Base-by-base conservation (phyloP, 2,888 invertebrate species). In the Ptycholaimellus sp. region DNA sequence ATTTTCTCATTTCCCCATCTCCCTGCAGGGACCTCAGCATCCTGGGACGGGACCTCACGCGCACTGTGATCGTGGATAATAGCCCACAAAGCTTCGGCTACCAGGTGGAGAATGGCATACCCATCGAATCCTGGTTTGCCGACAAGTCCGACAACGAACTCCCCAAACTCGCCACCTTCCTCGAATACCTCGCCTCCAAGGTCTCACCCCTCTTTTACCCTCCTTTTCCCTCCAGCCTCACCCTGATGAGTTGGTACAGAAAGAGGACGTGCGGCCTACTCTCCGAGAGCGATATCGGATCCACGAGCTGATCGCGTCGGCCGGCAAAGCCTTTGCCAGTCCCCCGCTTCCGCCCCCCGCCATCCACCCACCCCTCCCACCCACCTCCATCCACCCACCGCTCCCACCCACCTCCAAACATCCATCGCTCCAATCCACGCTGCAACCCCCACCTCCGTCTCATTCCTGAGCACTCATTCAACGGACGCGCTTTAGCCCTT, bases 51-150 rank as follows among this genome's bases (percentile, higher is more conserved):
- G 87, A 90, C 62, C 66, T 87, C 45, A 73, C 80, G 18, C 77
- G 75, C 61, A 78, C 78, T 27, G 72, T 80, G 48, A 80, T 80
- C 46, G 72, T 80, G 45, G 79, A 80, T 62, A 80, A 80, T 64
- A 79, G 78, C 37, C 77, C 78, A 13, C 79, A 87, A 44, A 52
- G 85, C 11, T 87, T 87, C 62, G 85, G 85, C 42, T 77, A 77
- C 61, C 77, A 77, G 66, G 61, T 85, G 40, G 81, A 83, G 62
- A 87, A 87, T 63, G 87, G 87, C 20, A 85, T 87, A 47, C 87
- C 87, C 0, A 87, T 90, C 48, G 83, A 83, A 66, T 82, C 82
- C 60, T 87, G 87, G 87, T 90, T 85, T 62, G 73, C 78, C 46
- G 83, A 85, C 64, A 71, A 74, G 54, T 71, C 70, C 36, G 87